Conservation (phyloP, 2,113 vertebrate genomes). For the Hemiprocne comata region DNA sequence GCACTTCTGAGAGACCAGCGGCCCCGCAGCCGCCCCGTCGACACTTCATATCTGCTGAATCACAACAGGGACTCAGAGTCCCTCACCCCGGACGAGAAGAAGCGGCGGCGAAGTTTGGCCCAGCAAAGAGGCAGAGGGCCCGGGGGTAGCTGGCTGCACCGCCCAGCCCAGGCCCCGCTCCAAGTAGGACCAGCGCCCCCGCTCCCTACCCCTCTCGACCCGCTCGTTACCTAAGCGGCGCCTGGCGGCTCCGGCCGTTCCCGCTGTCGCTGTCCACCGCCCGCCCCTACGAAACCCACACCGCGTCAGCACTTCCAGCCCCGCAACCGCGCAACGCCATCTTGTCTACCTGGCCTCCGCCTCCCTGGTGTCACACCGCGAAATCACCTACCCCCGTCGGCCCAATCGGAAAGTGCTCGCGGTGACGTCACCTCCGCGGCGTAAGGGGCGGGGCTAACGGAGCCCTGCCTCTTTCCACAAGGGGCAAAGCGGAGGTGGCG, state of each 20-base stretch:
- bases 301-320: neutral
- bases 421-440: fast-evolving
- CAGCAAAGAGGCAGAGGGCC: too few species aligned
- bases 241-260: neutral
- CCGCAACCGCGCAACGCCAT: slow-evolving; percentile 29
- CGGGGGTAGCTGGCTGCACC: neutral
- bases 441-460: fast-evolving
- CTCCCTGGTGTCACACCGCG: neutral
- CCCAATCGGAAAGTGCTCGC: neutral
- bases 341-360: neutral
- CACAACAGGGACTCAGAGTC: fast-evolving
- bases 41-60: neutral
- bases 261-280: neutral
- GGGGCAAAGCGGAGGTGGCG: neutral
- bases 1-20: too few species aligned
- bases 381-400: neutral
- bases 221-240: neutral
- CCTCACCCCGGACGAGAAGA: fast-evolving
- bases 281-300: neutral
- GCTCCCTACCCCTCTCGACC: too few species aligned
- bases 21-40: neutral
- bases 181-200: neutral
- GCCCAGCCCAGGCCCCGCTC: neutral
- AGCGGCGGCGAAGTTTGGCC: neutral
- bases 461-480: fast-evolving